phyloP scores from a whole-genome alignment of 1,140 invertebrate species.

The Pentalonia nigronervosa region DNA sequence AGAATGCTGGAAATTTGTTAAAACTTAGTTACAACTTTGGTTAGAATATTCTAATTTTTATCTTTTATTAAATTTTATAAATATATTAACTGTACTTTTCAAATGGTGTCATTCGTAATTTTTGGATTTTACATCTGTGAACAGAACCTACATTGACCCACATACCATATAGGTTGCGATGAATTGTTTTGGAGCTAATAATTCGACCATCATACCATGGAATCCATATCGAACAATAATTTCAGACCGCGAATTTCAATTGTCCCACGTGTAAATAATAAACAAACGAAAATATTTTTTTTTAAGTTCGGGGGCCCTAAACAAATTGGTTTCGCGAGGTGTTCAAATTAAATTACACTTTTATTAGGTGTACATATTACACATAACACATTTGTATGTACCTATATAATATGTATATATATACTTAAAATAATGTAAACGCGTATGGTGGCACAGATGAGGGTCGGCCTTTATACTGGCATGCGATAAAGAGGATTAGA shows the following conservation, averaged over 20 bases:
- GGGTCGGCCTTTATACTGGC: background rate
- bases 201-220: background rate
- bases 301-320: background rate
- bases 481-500: conserved; percentile 30
- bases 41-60: background rate
- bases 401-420: background rate
- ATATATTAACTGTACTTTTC: background rate
- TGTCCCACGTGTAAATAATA: background rate
- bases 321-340: background rate
- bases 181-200: background rate
- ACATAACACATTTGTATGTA: background rate
- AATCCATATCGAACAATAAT: background rate
- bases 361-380: background rate
- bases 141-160: background rate
- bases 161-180: background rate
- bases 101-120: background rate
- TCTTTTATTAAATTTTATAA: background rate
- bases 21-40: background rate
- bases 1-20: background rate
- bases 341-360: background rate
- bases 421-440: background rate
- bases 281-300: background rate
- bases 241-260: background rate
- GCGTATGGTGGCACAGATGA: background rate
- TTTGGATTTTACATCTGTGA: background rate